These are phyloP conservation scores for Parasteatoda lunata DNA, from an alignment of 2,888 invertebrate species.

Conservation along the genomic window DNA sequence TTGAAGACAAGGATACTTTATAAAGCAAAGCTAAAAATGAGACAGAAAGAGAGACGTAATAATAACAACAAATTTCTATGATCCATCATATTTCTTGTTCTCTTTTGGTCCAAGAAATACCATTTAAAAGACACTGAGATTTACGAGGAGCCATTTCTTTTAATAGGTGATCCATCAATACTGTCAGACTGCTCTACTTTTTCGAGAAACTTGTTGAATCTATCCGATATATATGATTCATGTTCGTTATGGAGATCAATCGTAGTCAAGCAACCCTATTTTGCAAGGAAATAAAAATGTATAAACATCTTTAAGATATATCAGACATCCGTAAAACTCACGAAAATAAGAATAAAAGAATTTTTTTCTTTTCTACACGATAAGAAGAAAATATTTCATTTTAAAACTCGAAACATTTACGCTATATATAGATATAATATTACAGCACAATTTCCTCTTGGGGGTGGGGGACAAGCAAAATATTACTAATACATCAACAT, in stretches of 20 bases:
- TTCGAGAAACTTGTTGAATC: conserved; percentile 55
- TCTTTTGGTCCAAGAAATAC: conserved; percentile 26
- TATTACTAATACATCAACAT: too few relatives aligned
- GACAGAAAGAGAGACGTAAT: conserved; percentile 33
- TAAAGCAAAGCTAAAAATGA: conserved; percentile 35
- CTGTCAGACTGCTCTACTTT: conserved; percentile 1
- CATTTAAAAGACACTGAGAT: conserved; percentile 55
- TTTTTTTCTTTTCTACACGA: too few relatives aligned
- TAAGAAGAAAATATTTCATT: too few relatives aligned
- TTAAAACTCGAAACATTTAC: too few relatives aligned
- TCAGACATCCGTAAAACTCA: too few relatives aligned
- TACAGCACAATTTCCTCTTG: too few relatives aligned
- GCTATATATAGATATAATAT: too few relatives aligned
- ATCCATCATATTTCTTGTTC: conserved; percentile 53
- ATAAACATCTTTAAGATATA: too few relatives aligned
- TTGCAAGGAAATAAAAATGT: too few relatives aligned
- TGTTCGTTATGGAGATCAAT: conserved; percentile 36
- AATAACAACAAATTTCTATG: conserved; percentile 50
- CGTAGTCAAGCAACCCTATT: conserved; percentile 20
- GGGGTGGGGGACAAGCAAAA: too few relatives aligned
- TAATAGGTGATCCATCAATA: conserved; percentile 57
- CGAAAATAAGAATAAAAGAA: too few relatives aligned
- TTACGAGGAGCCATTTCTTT: conserved; percentile 48
- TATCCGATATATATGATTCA: conserved; percentile 42
- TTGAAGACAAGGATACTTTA: conserved; percentile 9